phyloP scores from a whole-genome alignment of 1,140 invertebrate genomes.

The Cheumatopsyche charites region DNA sequence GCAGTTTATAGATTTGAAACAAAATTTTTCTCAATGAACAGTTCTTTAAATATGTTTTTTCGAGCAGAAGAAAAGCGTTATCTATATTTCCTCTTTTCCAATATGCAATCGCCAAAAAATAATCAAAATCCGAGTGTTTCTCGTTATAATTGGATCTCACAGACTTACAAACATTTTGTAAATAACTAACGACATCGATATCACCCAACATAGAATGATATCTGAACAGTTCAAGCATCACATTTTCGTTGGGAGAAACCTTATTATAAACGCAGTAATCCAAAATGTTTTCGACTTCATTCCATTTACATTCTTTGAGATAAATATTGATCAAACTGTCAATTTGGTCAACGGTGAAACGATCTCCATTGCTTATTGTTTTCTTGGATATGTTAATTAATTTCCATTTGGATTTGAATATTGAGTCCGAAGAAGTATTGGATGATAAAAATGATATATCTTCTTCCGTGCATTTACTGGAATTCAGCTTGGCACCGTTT shows the following conservation, averaged over 20 bases:
- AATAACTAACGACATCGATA: slow-evolving; percentile 33
- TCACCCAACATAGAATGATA: slow-evolving; percentile 31
- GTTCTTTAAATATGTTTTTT: slow-evolving; percentile 31
- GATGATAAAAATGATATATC: not conserved
- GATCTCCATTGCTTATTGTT: not conserved
- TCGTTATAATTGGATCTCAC: not conserved
- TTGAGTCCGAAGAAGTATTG: not conserved
- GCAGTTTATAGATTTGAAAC: slow-evolving; percentile 28
- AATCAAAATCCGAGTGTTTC: slow-evolving; percentile 34
- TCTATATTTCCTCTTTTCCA: slow-evolving; percentile 42
- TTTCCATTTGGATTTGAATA: not conserved
- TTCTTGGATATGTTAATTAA: not conserved
- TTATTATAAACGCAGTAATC: slow-evolving; percentile 33
- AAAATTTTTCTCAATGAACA: not conserved
- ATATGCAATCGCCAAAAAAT: slow-evolving; percentile 38
- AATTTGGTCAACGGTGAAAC: not conserved
- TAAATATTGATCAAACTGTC: not conserved
- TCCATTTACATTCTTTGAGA: slow-evolving; percentile 21
- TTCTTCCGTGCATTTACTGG: not conserved
- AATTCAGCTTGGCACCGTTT: slow-evolving; percentile 35
- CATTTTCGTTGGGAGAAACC: slow-evolving; percentile 14
- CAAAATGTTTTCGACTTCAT: slow-evolving; percentile 36
- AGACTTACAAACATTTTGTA: slow-evolving; percentile 30
- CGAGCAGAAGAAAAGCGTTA: slow-evolving; percentile 24
- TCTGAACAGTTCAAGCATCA: slow-evolving; percentile 26